Evolutionary conservation across 2,113 vertebrate genomes (phyloP), one percentile per base, ranked within the genome.

Genomic region (Heterotis niloticus): DNA sequence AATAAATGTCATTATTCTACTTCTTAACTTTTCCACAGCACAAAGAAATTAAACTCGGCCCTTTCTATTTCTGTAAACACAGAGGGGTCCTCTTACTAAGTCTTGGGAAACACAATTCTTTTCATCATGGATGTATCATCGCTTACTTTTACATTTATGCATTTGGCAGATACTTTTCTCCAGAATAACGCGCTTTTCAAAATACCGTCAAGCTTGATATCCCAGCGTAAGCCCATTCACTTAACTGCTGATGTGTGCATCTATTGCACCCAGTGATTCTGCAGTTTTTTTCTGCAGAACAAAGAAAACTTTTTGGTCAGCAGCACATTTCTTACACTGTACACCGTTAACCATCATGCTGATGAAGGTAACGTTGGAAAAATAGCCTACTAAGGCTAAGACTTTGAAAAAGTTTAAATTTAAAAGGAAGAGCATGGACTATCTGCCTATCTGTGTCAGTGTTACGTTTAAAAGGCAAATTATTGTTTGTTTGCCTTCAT

Each of bases 1-100:
- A 81, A 75, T 80, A 82, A 83, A 88, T 18, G 54, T 26, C 13
- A 52, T 26, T n/a, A 74, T 23, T 65, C 18, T 23, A 51, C 54
- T 57, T 20, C 54, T 56, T 74, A 26, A 26, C n/a, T 28, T 54
- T 57, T 59, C 12, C 1, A 74, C n/a, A 23, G 23, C 29, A 13
- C 52, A 51, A 71, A 54, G 20, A n/a, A 11, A 20, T 62, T 51
- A 51, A 71, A 71, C 23, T 20, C 57, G 71, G 52, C 51, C 51
- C 56, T 74, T 62, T 62, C 13, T 62, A 3, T 62, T 2, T 11
- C 14, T 62, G 20, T 62, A 62, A 62, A 14, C 13, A 62, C 59
- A 62, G 1, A 11, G 11, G 2, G 59, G 11, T 17, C 13, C 13
- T 62, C 2, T 3, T 14, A 3, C 14, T 17, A 62, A 62, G 59